Evolutionary conservation across 2,797 vertebrate genomes (phyloP).

Genomic region (Acipenser oxyrinchus): DNA sequence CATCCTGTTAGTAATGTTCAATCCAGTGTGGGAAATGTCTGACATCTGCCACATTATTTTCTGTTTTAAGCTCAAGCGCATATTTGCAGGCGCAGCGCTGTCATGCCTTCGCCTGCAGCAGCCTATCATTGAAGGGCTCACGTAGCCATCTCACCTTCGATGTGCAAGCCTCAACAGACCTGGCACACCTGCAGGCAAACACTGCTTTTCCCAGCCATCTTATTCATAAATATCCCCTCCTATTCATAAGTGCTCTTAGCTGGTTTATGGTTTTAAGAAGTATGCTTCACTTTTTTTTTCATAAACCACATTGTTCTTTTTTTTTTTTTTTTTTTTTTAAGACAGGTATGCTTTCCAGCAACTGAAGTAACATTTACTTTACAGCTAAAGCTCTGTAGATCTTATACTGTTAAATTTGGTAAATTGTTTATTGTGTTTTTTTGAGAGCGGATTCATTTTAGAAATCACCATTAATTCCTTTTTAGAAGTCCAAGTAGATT

Average conservation of each 20-base stretch:
- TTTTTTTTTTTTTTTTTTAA: too few species aligned
- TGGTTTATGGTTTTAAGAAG: constrained; percentile 33
- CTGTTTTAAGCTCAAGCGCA: constrained; percentile 24
- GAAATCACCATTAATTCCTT: too few species aligned
- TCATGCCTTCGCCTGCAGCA: constrained; percentile 55
- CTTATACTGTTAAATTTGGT: too few species aligned
- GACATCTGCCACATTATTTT: constrained; percentile 53
- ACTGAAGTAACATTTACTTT: too few species aligned
- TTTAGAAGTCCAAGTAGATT: too few species aligned
- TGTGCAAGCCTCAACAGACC: constrained; percentile 58
- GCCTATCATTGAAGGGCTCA: constrained; percentile 64
- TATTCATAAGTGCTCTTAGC: constrained; percentile 28
- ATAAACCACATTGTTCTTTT: too few species aligned
- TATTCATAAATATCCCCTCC: constrained; percentile 39
- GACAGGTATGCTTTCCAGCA: too few species aligned
- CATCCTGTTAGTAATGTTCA: constrained; percentile 58
- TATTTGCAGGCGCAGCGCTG: constrained; percentile 34
- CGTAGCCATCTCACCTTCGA: constrained; percentile 47
- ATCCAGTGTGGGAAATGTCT: constrained; percentile 69
- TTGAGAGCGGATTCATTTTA: too few species aligned
- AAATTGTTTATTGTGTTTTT: too few species aligned
- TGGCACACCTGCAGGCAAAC: constrained; percentile 55
- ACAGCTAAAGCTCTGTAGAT: too few species aligned
- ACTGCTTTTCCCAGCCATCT: constrained; percentile 51
- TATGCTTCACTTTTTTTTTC: too few species aligned